Evolutionary conservation across 2,113 vertebrate species (phyloP), one percentile per base, ranked within the genome.

Genomic region (Rhizomys pruinosus): DNA sequence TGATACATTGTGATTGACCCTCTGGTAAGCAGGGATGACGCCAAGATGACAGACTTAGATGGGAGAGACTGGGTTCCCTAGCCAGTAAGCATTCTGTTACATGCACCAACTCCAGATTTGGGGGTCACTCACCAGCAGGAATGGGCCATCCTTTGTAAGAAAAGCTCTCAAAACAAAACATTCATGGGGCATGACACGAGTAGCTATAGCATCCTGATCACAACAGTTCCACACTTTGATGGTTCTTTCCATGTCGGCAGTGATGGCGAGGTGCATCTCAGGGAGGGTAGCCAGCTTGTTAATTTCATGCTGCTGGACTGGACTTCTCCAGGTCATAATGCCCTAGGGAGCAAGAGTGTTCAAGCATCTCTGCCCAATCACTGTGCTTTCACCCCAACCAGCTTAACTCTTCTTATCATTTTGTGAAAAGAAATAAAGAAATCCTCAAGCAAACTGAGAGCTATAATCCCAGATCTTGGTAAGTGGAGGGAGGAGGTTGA

Each of bases 211-310:
- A 6, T 92, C 69, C 17, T 2, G 7, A 5, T 71, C 23, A 17
- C 27, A 37, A 64, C 89, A 94, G 6, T 96, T 71, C 92, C 92
- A 96, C 68, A 92, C 80, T 16, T 92, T 94, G 80, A 95, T 6
- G 0, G 34, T 89, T 16, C 69, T 39, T 2, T 27, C 7, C 27
- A 4, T 13, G n/a, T 92, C 85, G 9, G 29, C 9, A 25, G 84
- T 95, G 66, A 95, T 63, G 1, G 27, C 85, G 0, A 94, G 64
- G 10, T 25, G 11, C 92, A 73, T 34, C 44, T 89, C 72, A 25
- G 95, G 89, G 37, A 95, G 47, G 52, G 92, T 89, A 0, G 1
- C 47, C 34, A 52, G 47, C 6, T 52, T 52, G 47, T 6, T 52
- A 11, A 52, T 52, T 6, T 7, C 11, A 11, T 52, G 9, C 2